Evolutionary conservation across 2,888 invertebrate species (phyloP).

Genomic region (Blera fallax): DNA sequence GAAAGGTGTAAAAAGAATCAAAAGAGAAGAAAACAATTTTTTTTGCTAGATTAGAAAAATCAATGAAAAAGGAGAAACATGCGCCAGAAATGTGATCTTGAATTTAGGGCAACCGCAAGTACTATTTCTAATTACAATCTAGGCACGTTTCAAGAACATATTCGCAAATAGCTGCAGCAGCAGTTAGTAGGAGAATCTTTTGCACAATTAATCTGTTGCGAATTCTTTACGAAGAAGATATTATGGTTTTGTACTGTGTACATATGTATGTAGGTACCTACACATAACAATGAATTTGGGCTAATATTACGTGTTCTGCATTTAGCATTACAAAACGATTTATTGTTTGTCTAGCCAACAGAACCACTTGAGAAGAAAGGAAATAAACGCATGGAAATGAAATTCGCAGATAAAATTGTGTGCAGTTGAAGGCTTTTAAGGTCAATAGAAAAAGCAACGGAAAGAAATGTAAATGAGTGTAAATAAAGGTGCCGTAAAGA

Average conservation of each 20-base stretch:
- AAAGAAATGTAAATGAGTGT: background rate
- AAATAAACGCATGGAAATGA: background rate
- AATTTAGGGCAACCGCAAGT: conserved; percentile 18
- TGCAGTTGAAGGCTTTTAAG: conserved; percentile 6
- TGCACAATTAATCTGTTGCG: background rate
- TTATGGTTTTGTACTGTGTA: background rate
- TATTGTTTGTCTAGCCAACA: background rate
- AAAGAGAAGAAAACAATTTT: background rate
- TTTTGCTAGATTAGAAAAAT: background rate
- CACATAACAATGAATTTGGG: background rate
- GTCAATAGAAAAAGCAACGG: background rate
- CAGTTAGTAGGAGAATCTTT: background rate
- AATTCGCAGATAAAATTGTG: background rate
- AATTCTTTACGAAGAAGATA: background rate
- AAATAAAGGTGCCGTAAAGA: background rate
- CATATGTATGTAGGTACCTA: background rate
- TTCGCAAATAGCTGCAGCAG: background rate
- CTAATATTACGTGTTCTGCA: background rate
- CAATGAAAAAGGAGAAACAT: background rate
- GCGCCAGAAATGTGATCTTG: background rate
- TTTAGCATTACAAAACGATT: background rate
- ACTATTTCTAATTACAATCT: conserved; percentile 3
- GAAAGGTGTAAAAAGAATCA: conserved; percentile 6
- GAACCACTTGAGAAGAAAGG: background rate
- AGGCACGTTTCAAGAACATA: conserved; percentile 2